phyloP scores from a whole-genome alignment of 2,888 invertebrate species.

The Iselma pallidipennis region DNA sequence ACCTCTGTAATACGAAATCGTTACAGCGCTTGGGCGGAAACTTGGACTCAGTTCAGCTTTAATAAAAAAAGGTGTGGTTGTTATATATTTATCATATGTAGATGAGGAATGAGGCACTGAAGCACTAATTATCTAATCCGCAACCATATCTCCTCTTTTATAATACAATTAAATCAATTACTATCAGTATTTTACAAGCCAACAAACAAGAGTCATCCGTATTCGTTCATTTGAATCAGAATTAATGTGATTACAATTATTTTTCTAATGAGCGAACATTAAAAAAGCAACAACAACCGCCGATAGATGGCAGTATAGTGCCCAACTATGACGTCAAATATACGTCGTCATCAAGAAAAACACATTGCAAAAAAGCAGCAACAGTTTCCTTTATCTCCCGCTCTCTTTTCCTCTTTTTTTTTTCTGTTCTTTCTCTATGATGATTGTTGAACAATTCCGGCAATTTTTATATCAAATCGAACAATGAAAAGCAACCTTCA shows the following conservation, averaged over 20 bases:
- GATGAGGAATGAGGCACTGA: background rate
- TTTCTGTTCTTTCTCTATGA: no score
- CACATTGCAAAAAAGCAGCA: no score
- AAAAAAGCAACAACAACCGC: background rate
- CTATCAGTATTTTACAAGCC: no score
- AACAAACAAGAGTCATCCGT: no score
- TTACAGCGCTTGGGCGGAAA: conserved; percentile 38
- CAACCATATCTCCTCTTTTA: background rate
- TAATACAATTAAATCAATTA: no score
- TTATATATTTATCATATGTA: conserved; percentile 15
- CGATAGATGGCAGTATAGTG: background rate
- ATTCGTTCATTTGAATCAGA: no score
- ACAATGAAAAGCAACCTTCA: background rate
- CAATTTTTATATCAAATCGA: background rate
- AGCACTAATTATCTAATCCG: background rate
- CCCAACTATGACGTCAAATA: no score
- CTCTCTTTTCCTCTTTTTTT: no score
- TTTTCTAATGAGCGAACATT: no score
- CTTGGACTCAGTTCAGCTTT: conserved; percentile 27
- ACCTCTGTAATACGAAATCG: conserved; percentile 39
- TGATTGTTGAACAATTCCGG: background rate
- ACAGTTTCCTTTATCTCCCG: no score
- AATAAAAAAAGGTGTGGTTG: conserved; percentile 32
- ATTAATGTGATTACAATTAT: no score
- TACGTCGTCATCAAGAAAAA: no score